Evolutionary conservation across 2,113 vertebrate genomes (phyloP).

Genomic region (Probosciger aterrimus): DNA sequence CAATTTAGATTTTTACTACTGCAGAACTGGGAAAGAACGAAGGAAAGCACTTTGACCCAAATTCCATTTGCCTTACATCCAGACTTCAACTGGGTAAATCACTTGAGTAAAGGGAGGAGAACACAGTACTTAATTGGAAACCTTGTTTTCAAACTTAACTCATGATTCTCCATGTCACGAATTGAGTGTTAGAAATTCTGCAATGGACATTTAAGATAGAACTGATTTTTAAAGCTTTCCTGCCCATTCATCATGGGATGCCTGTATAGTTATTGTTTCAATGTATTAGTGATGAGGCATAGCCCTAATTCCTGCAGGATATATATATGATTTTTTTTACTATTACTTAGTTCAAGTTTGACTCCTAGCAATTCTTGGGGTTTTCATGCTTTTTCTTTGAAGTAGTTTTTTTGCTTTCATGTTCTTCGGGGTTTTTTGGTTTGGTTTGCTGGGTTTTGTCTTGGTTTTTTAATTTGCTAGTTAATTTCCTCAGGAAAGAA

Average conservation of each 20-base stretch:
- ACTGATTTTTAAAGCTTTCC: background rate
- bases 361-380: background rate
- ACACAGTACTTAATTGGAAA: background rate
- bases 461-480: background rate
- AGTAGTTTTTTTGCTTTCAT: background rate
- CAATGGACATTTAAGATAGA: background rate
- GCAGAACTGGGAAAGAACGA: background rate
- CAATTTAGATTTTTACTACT: background rate
- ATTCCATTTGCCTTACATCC: background rate
- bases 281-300: background rate
- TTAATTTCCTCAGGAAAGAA: background rate
- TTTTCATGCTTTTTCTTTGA: background rate
- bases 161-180: background rate
- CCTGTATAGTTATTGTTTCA: background rate
- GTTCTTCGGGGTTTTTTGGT: background rate
- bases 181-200: background rate
- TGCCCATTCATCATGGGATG: background rate
- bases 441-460: background rate
- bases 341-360: background rate
- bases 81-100: background rate
- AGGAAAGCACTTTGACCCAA: background rate
- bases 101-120: background rate
- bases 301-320: background rate
- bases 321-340: background rate
- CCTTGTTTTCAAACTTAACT: background rate